Base-by-base conservation (phyloP, 2,888 invertebrate species). In the Zeuzera pyrina region DNA sequence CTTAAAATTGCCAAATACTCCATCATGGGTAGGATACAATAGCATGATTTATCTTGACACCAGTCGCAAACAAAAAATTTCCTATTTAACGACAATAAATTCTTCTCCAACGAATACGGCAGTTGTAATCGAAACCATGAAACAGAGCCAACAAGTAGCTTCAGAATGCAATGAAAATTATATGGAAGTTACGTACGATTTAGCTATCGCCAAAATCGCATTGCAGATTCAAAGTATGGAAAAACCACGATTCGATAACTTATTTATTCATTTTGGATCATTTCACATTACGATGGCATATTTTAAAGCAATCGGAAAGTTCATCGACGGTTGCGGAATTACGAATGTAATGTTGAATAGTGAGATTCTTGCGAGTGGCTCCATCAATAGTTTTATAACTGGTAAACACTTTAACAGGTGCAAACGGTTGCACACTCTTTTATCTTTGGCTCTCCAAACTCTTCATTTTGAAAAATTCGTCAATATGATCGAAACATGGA, bases 31-130 rank as follows among this genome's bases (percentile, higher is more conserved):
- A 15, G 47, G 52, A 12, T 51, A 43, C 32, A 39, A 46, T 34
- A 13, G 23, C 31, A 15, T 42, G 47, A 37, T 24, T 35, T 27
- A 33, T 25, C 27, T 14, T 31, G 25, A 33, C 16, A 23, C 23
- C 23, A 23, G 23, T 23, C 10, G 23, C 23, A 23, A 38, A 26
- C 50, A 55, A 40, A 43, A 48, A 31, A 35, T 56, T 29, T 41
- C 47, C 11, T 54, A 57, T 36, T 32, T 54, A 3, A 47, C 50
- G 30, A 47, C 49, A 4, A 53, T 56, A 10, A 54, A 57, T 42
- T 13, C 24, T 31, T 55, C 56, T 7, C 53, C 56, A n/a, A 56
- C 56, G 6, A 38, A 48, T 34, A 31, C 24, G 29, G 33, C 47
- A 16, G 48, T 50, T 13, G 52, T 52, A 23, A 24, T 38, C 13